A percentile compares a stretch with the other conserved stretches of the same genome.
These are phyloP conservation scores for western clawed frog (Xenopus tropicalis) DNA, from an alignment of 2,113 vertebrate genomes.

Conservation along the genomic window UCB_Xtro_10.0 CM004444.2:490001-490500, in stretches of 20 bases:
- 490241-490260: no score
- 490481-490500: no score
- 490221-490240: not conserved
- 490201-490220: not conserved
- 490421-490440: no score
- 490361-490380: no score
- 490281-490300: not conserved
- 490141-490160: not conserved
- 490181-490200: no score
- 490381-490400: not conserved
- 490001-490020: no score
- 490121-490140: no score
- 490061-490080: no score
- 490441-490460: not conserved
- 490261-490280: not conserved
- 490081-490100: no score
- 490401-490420: not conserved
- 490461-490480: no score
- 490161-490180: not conserved
- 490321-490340: not conserved
- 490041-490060: not conserved
- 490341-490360: not conserved
- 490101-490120: not conserved
- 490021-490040: no score
- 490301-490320: no score